Evolutionary conservation across 2,888 invertebrate genomes (phyloP), one percentile per base, ranked within the genome.

Genomic region (Drosophila cracens): DNA sequence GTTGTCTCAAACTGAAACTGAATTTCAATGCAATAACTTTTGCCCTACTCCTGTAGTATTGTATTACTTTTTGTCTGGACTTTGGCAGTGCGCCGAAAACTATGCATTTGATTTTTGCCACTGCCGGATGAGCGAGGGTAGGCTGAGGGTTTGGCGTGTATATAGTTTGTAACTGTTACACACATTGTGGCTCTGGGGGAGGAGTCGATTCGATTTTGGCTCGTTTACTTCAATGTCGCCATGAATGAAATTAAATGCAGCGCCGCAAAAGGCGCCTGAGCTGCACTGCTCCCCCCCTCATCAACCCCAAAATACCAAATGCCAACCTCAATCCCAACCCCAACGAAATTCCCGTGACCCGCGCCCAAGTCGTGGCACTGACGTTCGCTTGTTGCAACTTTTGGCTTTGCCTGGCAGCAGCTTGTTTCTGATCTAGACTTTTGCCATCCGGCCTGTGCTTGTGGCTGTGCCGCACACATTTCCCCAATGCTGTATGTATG

Each of bases 221-320:
- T 70, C 68, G 66, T 68, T 73, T 72, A 65, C 54, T 66, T 49
- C 66, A 70, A 51, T 76, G 68, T 72, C 51, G 36, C 62, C 48
- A 69, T 79, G 86, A 88, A 79, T 73, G 80, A 86, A 84, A 90
- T 84, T 85, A 88, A 85, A 82, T 74, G 83, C 76, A 82, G 70
- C 62, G 31, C 64, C 57, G 73, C 79, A 74, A 86, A 77, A 82
- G 85, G 82, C 81, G 52, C 63, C 52, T 16, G n/a, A 46, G 16
- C 4, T 27, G 2, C 36, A 18, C 7, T 18, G 0, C 2, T 43
- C 2, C 46, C 25, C 48, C 56, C 36, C 18, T n/a, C 48, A 18
- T 21, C 61, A 49, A 46, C 27, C 34, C 48, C 43, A 51, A 51
- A 21, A 3, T 3, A 16, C 16, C 13, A 8, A 25, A 29, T 7